These are phyloP conservation scores for Lophochroa leadbeateri DNA, from an alignment of 2,113 vertebrate species.

Conservation along the genomic window DNA sequence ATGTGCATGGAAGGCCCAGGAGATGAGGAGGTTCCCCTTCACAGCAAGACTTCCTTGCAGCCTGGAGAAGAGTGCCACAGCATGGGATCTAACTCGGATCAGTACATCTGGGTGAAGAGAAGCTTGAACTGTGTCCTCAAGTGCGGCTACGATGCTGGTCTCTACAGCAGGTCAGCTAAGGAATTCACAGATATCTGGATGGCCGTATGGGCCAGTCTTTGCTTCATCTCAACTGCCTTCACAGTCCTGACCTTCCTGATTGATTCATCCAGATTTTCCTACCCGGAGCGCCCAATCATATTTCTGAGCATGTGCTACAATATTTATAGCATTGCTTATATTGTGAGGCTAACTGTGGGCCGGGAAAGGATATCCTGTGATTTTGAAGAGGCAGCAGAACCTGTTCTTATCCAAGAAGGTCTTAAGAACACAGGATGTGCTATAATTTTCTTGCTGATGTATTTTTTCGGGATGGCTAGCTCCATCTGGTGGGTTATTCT, in stretches of 20 bases:
- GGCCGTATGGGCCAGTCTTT: conserved; percentile 95
- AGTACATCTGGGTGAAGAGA: conserved; percentile 95
- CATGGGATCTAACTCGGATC: conserved; percentile 83
- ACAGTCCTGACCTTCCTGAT: conserved; percentile 96
- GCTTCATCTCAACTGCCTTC: conserved; percentile 96
- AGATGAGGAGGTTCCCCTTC: conserved; percentile 88
- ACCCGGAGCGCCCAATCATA: conserved; percentile 97
- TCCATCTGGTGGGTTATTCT: conserved; percentile 99
- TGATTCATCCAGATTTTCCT: conserved; percentile 96
- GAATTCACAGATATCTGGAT: conserved; percentile 99
- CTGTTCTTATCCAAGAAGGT: conserved; percentile 96
- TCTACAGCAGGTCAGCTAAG: conserved; percentile 91
- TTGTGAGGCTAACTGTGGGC: conserved; percentile 94
- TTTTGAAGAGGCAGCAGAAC: conserved; percentile 92
- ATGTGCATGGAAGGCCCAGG: conserved; percentile 99
- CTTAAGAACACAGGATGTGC: conserved; percentile 99
- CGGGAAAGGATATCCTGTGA: conserved; percentile 98
- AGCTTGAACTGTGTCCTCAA: conserved; percentile 91
- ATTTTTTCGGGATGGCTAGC: conserved; percentile 99
- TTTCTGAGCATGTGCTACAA: conserved; percentile 99
- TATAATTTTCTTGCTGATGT: conserved; percentile 98
- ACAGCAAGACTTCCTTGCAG: conserved; percentile 81
- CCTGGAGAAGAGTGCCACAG: conserved; percentile 91
- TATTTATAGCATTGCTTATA: conserved; percentile 98
- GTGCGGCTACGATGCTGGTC: conserved; percentile 92